Percentiles rank a stretch among this genome's conserved stretches.
phyloP scores from a whole-genome alignment of 2,888 invertebrate genomes.

The Eupeodes latifasciatus region DNA sequence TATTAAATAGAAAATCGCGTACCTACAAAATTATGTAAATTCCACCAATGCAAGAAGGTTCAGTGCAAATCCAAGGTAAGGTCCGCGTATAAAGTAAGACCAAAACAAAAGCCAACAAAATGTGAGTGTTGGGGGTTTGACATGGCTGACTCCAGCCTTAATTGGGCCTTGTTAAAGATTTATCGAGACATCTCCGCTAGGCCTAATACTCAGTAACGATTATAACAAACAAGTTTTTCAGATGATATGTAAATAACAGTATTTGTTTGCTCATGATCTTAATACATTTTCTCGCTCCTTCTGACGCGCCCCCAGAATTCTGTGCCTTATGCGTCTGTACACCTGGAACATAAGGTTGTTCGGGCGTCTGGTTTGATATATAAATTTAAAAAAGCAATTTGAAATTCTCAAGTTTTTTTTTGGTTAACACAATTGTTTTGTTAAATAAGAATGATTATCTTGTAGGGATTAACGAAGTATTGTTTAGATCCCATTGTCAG shows the following conservation, averaged over 20 bases:
- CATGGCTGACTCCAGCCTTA: too few relatives aligned
- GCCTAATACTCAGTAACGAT: too few relatives aligned
- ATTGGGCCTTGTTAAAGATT: too few relatives aligned
- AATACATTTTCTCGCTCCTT: too few relatives aligned
- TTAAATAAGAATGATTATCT: conserved; percentile 29
- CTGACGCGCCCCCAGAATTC: too few relatives aligned
- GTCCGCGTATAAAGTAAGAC: conserved; percentile 39
- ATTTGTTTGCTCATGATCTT: too few relatives aligned
- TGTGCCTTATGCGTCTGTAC: too few relatives aligned
- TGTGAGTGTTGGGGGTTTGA: neutral
- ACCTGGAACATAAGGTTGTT: too few relatives aligned
- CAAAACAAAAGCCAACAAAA: neutral
- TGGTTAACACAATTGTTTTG: conserved; percentile 20
- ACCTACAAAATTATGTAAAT: conserved; percentile 52
- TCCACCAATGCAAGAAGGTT: conserved; percentile 43
- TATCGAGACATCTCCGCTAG: too few relatives aligned
- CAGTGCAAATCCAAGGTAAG: conserved; percentile 52
- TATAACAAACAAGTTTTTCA: too few relatives aligned
- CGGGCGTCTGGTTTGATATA: neutral
- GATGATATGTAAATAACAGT: too few relatives aligned
- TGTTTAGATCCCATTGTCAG: conserved; percentile 10
- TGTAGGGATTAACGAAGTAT: conserved; percentile 42
- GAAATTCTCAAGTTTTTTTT: conserved; percentile 35
- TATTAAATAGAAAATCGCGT: conserved; percentile 42
- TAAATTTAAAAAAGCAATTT: conserved; percentile 21